Conservation (phyloP, 2,797 vertebrate species). For the Acanthurus lineatus region DNA sequence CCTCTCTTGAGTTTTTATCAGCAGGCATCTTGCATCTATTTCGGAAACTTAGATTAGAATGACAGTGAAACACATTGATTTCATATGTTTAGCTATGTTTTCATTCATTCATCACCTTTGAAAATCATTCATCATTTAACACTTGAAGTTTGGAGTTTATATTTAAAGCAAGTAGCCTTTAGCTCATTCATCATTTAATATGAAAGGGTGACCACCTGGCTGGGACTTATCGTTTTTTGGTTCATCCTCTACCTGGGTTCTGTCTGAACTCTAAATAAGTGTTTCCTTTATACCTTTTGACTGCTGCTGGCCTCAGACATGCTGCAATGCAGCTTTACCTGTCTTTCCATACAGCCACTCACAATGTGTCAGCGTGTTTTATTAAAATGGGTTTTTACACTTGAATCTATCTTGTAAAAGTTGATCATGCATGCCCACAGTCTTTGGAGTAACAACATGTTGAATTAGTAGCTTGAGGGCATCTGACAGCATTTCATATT, state of each 20-base stretch:
- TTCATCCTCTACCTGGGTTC: not conserved
- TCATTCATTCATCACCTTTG: conserved; percentile 7
- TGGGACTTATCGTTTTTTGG: not conserved
- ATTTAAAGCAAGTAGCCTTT: not conserved
- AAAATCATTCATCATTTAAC: not conserved
- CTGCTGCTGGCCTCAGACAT: conserved; percentile 24
- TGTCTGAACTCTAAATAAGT: not conserved
- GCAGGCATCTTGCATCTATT: too few relatives aligned
- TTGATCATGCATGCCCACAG: not conserved
- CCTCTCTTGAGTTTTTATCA: not conserved
- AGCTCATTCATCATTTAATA: conserved; percentile 34
- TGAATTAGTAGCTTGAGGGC: not conserved
- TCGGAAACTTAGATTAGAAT: too few relatives aligned
- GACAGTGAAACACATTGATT: not conserved
- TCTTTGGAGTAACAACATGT: conserved; percentile 3
- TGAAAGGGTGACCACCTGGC: not conserved
- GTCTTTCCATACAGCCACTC: not conserved
- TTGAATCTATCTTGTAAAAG: not conserved
- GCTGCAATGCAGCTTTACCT: conserved; percentile 15
- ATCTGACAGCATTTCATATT: conserved; percentile 2
- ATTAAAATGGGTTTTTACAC: conserved; percentile 13
- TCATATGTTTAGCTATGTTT: conserved; percentile 3
- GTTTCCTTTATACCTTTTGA: conserved; percentile 2
- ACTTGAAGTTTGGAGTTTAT: conserved; percentile 2
- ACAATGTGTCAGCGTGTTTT: not conserved